Base-by-base conservation (phyloP, 2,797 vertebrate species). In the Tragelaphus oryx region DNA sequence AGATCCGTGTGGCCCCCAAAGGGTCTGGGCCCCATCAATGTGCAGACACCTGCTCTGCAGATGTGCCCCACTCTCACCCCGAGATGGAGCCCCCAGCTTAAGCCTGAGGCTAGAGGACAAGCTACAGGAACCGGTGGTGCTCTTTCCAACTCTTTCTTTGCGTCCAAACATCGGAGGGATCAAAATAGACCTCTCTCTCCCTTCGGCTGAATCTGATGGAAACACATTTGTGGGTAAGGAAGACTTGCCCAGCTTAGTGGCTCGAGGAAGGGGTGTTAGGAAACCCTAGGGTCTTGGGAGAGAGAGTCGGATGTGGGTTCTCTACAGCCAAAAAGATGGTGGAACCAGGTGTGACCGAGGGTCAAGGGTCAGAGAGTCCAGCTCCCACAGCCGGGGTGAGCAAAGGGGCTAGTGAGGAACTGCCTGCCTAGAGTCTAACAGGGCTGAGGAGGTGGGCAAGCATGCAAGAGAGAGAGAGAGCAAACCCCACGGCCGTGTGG, bases 1-100 rank as follows among this genome's bases (percentile, higher is more conserved):
- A 62, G 30, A 44, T 4, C 4, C 41, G 1, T 4, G 0, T n/a
- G 55, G 41, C 2, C 26, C 18, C 4, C 44, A 30, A 52, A 59
- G 59, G 28, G 9, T 28, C 4, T 3, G 54, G 14, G 13, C 46
- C 54, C 48, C 2, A 0, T 62, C 0, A 11, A 75, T 9, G 6
- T 1, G 11, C 26, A 46, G 48, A 22, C 0, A 3, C 4, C 8
- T 1, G n/a, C 10, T 13, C 26, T 20, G 5, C 0, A 10, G 24
- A 57, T 30, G 8, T 0, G 2, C 28, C 24, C 9, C 22, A 17
- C 5, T 3, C 16, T 30, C 41, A 8, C 17, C 12, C 37, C 13
- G 22, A 60, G 28, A 50, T 1, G 24, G 59, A 14, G 12, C 17
- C 22, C 22, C 22, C 14, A 0, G 62, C 30, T 37, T 28, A 30